Evolutionary conservation across 2,888 invertebrate genomes (phyloP).

Genomic region (Drosophila conformis): DNA sequence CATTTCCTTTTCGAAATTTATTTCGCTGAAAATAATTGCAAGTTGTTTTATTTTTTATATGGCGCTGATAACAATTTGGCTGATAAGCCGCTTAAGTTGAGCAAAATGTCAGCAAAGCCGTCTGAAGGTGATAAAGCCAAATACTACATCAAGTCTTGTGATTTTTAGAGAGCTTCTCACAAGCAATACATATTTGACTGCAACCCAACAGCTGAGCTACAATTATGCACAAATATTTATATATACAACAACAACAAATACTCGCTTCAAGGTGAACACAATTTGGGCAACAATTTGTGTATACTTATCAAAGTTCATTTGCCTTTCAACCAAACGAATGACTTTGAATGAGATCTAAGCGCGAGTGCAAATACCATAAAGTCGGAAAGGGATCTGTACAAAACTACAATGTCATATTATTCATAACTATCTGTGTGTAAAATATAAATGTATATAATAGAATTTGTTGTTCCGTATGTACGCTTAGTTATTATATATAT

Average conservation of each 20-base stretch:
- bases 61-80: slow-evolving; percentile 34
- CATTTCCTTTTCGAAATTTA: slow-evolving; percentile 12
- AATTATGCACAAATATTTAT: slow-evolving; percentile 1
- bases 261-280: slow-evolving; percentile 38
- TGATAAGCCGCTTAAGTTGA: slow-evolving; percentile 43
- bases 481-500: slow-evolving; percentile 23
- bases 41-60: not conserved
- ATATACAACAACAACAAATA: not conserved
- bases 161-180: slow-evolving; percentile 38
- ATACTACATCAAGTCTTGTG: slow-evolving; percentile 56
- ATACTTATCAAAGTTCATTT: slow-evolving; percentile 38
- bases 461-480: slow-evolving; percentile 5
- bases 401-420: not conserved
- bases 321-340: slow-evolving; percentile 24
- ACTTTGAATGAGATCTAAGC: slow-evolving; percentile 20
- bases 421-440: slow-evolving; percentile 1
- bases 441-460: slow-evolving; percentile 4
- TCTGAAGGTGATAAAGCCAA: slow-evolving; percentile 63
- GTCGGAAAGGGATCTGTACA: not conserved
- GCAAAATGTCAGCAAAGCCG: slow-evolving; percentile 49
- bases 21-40: slow-evolving; percentile 11
- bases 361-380: slow-evolving; percentile 16
- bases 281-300: slow-evolving; percentile 6
- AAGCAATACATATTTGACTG: slow-evolving; percentile 2
- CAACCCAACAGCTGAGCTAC: not conserved